A percentile compares a stretch with the other conserved stretches of the same genome.
phyloP scores from a whole-genome alignment of 2,888 invertebrate genomes.

The Philonicus albiceps region DNA sequence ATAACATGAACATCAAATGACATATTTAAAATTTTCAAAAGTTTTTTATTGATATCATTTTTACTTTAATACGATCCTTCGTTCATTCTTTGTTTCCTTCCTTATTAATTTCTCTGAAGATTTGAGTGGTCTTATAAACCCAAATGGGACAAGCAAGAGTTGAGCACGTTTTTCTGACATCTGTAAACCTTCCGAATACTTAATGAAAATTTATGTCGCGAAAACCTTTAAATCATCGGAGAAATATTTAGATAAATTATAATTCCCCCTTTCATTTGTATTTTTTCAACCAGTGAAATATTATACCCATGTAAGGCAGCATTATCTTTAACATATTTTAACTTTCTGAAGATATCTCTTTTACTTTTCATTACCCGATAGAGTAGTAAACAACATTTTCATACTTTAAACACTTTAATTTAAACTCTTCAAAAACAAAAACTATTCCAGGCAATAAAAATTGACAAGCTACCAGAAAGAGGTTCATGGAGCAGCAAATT shows the following conservation, averaged over 20 bases:
- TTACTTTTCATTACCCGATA: not conserved
- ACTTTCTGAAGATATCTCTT: not conserved
- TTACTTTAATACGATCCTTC: not conserved
- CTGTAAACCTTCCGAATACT: not conserved
- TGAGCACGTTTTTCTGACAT: not conserved
- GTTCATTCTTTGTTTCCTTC: not conserved
- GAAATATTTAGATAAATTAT: not conserved
- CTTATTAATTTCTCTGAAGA: not conserved
- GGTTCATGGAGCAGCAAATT: conserved; percentile 90
- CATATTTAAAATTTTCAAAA: not conserved
- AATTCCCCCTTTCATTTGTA: not conserved
- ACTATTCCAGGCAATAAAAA: conserved; percentile 52
- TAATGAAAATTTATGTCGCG: not conserved
- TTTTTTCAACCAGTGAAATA: not conserved
- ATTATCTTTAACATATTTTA: not conserved
- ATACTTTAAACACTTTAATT: not conserved
- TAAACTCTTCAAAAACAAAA: not conserved
- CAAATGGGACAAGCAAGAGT: not conserved
- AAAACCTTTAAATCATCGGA: not conserved
- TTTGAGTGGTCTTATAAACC: not conserved
- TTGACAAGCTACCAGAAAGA: conserved; percentile 70
- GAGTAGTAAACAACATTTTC: not conserved
- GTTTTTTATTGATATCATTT: not conserved
- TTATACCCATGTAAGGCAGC: not conserved
- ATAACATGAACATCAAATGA: not conserved